Evolutionary conservation across 2,113 vertebrate genomes (phyloP).

Genomic region (Dunckerocampus dactyliophorus): DNA sequence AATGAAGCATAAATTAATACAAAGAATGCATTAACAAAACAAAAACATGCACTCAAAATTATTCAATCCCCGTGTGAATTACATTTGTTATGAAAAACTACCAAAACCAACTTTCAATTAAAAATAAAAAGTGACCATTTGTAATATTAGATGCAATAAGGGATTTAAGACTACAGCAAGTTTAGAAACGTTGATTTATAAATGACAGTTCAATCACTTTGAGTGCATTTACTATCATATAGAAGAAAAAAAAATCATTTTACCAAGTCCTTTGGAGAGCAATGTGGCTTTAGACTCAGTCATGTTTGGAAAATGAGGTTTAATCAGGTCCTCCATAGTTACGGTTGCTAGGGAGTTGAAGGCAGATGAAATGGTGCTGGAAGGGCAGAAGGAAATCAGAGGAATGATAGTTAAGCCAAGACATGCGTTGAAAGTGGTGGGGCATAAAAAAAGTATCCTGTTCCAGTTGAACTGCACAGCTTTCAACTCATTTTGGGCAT

Average conservation of each 20-base stretch:
- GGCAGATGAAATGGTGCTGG: constrained; percentile 93
- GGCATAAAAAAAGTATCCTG: no score
- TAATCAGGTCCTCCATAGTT: constrained; percentile 94
- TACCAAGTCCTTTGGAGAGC: constrained; percentile 87
- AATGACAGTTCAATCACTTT: background rate
- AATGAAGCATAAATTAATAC: no score
- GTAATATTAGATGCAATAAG: no score
- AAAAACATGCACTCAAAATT: background rate
- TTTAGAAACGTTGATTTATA: no score
- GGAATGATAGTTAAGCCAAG: background rate
- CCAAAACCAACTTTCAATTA: background rate
- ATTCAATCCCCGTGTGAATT: no score
- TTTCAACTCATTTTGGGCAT: no score
- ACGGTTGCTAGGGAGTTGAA: constrained; percentile 95
- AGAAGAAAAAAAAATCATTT: constrained; percentile 8
- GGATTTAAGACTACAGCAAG: no score
- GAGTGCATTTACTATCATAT: background rate
- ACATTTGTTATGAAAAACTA: background rate
- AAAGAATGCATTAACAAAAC: background rate
- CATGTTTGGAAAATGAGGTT: constrained; percentile 80
- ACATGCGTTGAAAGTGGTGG: no score
- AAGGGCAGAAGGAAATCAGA: background rate
- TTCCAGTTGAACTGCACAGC: no score
- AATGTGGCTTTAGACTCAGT: constrained; percentile 79
- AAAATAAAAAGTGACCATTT: no score